Evolutionary conservation across 1,140 invertebrate species (phyloP).

Genomic region (Tribolium castaneum): DNA sequence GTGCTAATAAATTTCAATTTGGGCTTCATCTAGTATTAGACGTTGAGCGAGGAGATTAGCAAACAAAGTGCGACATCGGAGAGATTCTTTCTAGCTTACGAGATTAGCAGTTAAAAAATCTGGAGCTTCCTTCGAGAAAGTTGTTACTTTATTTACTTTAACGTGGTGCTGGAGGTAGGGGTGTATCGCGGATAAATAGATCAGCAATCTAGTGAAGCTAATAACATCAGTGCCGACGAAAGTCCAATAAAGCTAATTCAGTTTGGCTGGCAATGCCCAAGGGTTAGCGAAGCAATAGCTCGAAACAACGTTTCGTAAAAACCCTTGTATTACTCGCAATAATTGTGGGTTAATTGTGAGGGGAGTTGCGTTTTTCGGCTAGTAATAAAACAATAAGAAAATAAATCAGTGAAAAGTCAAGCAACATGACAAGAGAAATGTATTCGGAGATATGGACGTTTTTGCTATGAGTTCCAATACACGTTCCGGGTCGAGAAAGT

Average conservation of each 20-base stretch:
- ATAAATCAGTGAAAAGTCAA: slow-evolving; percentile 54
- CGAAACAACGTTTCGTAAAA: slow-evolving; percentile 37
- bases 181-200: slow-evolving; percentile 57
- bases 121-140: not conserved
- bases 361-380: not conserved
- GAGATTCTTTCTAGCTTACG: not conserved
- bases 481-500: slow-evolving; percentile 48
- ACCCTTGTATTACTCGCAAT: slow-evolving; percentile 27
- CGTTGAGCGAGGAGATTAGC: not conserved
- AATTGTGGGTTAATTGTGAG: slow-evolving; percentile 20
- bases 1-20: not conserved
- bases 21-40: not conserved
- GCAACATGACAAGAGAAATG: slow-evolving; percentile 55
- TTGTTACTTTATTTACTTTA: slow-evolving; percentile 27
- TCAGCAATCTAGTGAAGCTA: slow-evolving; percentile 58
- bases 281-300: slow-evolving; percentile 49
- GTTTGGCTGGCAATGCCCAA: slow-evolving; percentile 56
- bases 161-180: not conserved
- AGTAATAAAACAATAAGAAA: slow-evolving; percentile 50
- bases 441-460: slow-evolving; percentile 49
- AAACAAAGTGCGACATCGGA: not conserved
- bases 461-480: slow-evolving; percentile 47
- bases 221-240: slow-evolving; percentile 58
- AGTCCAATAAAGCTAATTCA: slow-evolving; percentile 58
- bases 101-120: slow-evolving; percentile 18